Base-by-base conservation (phyloP, 1,140 invertebrate genomes). In the Stegodyphus dumicola region DNA sequence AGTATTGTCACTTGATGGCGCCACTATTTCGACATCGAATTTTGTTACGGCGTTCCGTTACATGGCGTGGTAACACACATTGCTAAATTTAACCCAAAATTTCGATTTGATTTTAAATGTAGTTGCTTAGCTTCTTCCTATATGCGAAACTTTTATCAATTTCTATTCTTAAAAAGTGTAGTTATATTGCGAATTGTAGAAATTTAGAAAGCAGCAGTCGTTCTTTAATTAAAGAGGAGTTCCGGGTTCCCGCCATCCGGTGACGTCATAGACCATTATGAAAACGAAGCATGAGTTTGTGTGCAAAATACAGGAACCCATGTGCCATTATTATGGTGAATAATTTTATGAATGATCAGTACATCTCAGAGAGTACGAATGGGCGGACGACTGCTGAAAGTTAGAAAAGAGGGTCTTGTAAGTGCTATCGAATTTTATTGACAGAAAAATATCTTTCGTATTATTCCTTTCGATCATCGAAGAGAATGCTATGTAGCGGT, bases 221-320 rank as follows among this genome's bases (percentile, higher is more conserved):
- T 10, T 77, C 71, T 69, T 85, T 76, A 85, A 85, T 75, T 69
- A 77, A 69, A 83, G 53, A 74, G 73, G 15, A 75, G 81, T 85
- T 85, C 81, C 81, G 81, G 81, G 81, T 85, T 85, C 81, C 81
- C 81, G 81, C 81, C 81, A 85, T 85, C 81, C 81, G 81, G 74
- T 85, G 81, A 85, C 81, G 81, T 85, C 81, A 85, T 85, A 18
- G 15, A 52, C 64, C 81, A 56, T 56, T 33, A 85, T 64, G 64
- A 85, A 85, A 85, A 85, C 66, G 73, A 60, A 77, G 80, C 74
- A 85, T 77, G 81, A 85, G 81, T 69, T 76, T 85, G 49, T 69
- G 66, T 76, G 73, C 81, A 85, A 85, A 85, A 76, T 76, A 85
- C 76, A 76, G 48, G 51, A 77, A 49, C 70, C 74, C 81, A 83